A percentile compares a stretch with the other conserved stretches of the same genome.
Conservation (phyloP, 2,113 vertebrate species). For the Glaucidium brasilianum region DNA sequence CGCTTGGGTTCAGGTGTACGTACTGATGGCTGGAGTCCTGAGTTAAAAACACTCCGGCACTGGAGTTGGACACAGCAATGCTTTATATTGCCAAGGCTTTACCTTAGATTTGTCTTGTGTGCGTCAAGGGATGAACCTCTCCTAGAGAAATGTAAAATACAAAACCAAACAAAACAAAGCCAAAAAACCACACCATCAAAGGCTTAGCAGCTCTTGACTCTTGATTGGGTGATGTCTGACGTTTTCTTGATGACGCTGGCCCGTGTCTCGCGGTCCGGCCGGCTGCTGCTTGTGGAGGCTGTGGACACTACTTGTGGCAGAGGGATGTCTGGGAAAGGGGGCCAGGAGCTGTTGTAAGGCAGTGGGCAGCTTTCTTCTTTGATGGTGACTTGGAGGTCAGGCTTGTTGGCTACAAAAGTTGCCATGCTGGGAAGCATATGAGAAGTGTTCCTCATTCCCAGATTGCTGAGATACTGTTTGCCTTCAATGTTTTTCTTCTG, state of each 20-base stretch:
- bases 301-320: conserved; percentile 64
- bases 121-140: conserved; percentile 66
- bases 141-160: conserved; percentile 70
- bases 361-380: conserved; percentile 81
- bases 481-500: conserved; percentile 77
- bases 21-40: conserved; percentile 77
- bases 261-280: conserved; percentile 82
- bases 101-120: conserved; percentile 71
- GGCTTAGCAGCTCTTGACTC: conserved; percentile 86
- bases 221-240: conserved; percentile 87
- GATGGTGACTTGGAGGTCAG: conserved; percentile 88
- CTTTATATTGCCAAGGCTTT: conserved; percentile 69
- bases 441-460: conserved; percentile 74
- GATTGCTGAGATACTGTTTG: conserved; percentile 79
- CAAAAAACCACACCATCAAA: conserved; percentile 34
- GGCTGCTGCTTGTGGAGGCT: conserved; percentile 70
- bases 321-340: conserved; percentile 73
- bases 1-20: conserved; percentile 58
- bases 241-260: conserved; percentile 98
- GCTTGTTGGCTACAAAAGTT: conserved; percentile 88
- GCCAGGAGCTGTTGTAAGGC: conserved; percentile 86
- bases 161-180: conserved; percentile 68
- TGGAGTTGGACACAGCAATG: conserved; percentile 70
- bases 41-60: conserved; percentile 75
- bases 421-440: conserved; percentile 90